These are phyloP conservation scores for Platichthys stellatus DNA, from an alignment of 2,113 vertebrate genomes.

Conservation along the genomic window DNA sequence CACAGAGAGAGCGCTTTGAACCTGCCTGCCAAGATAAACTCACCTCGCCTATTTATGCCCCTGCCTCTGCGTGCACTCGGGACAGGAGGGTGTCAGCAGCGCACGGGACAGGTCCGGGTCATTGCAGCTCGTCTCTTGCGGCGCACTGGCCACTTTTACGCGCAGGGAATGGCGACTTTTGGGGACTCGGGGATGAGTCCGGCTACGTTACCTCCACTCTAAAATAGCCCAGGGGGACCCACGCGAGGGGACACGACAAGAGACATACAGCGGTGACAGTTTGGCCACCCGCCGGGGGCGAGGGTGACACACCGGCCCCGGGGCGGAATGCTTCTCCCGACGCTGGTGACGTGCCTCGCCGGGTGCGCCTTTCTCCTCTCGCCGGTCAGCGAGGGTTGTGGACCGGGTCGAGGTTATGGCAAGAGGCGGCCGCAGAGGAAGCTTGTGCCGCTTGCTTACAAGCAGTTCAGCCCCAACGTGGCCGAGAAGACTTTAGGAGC, in stretches of 20 bases:
- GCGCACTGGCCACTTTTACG: conserved; percentile 78
- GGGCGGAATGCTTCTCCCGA: conserved; percentile 86
- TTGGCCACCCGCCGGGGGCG: conserved; percentile 57
- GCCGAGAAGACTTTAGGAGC: conserved; percentile 95
- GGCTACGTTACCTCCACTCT: conserved; percentile 64
- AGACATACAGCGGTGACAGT: conserved; percentile 39
- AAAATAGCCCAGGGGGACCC: conserved; percentile 46
- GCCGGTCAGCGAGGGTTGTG: conserved; percentile 86
- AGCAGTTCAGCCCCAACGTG: conserved; percentile 94
- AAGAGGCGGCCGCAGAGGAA: conserved; percentile 90
- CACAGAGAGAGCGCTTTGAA: conserved; percentile 77
- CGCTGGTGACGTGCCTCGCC: conserved; percentile 82
- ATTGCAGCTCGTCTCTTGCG: conserved; percentile 41
- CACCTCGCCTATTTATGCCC: conserved; percentile 89
- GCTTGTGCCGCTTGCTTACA: conserved; percentile 91
- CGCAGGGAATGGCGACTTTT: conserved; percentile 80
- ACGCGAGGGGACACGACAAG: conserved; percentile 3
- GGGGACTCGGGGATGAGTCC: conserved; percentile 72
- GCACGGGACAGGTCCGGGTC: conserved; percentile 32
- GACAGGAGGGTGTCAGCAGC: conserved; percentile 70
- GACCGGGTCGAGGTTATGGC: conserved; percentile 93
- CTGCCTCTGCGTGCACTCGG: conserved; percentile 75
- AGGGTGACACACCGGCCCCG: conserved; percentile 39
- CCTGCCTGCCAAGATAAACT: conserved; percentile 89
- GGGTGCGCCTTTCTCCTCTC: conserved; percentile 85